Evolutionary conservation across 1,140 invertebrate species (phyloP), one percentile per base, ranked within the genome.

Genomic region (Ceratitis capitata): DNA sequence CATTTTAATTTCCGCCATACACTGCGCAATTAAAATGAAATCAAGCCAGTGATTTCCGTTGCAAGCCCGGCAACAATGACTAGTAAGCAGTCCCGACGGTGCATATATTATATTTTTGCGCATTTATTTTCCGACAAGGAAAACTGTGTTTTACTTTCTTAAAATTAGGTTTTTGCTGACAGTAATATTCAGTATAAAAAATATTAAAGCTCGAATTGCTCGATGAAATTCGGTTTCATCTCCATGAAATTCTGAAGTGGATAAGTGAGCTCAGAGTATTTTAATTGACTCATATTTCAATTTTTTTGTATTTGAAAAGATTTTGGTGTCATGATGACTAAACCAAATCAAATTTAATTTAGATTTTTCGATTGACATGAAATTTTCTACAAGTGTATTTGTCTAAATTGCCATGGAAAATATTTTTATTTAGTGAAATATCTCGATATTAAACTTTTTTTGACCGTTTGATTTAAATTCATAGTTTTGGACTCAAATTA

Each of bases 21-120:
- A 78, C 69, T 45, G 69, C 39, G 69, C 69, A 78, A 78, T 78
- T 78, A 78, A 78, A 78, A 78, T 78, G 69, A 78, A 78, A 78
- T 78, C 69, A 78, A 78, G 69, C 69, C 69, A 10, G 39, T 78
- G 69, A 78, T 78, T 78, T 78, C 69, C 69, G 69, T 78, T 78
- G 45, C 69, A 78, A 78, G 69, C 69, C 39, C 39, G 69, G 69
- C 69, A 45, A 78, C 69, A 42, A 35, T 78, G n/a, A n/a, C n/a
- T n/a, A 32, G n/a, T 39, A 16, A 39, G 39, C 69, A 42, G 69
- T n/a, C n/a, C n/a, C n/a, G n/a, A n/a, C 32, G 26, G 42, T 78
- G 69, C n/a, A 78, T 78, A 45, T 78, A n/a, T n/a, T n/a, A n/a
- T n/a, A 78, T 47, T 78, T 78, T 78, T 23, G 39, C n/a, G 39